These are phyloP conservation scores for Grus americana DNA, from an alignment of 2,113 vertebrate genomes.

Conservation along the genomic window DNA sequence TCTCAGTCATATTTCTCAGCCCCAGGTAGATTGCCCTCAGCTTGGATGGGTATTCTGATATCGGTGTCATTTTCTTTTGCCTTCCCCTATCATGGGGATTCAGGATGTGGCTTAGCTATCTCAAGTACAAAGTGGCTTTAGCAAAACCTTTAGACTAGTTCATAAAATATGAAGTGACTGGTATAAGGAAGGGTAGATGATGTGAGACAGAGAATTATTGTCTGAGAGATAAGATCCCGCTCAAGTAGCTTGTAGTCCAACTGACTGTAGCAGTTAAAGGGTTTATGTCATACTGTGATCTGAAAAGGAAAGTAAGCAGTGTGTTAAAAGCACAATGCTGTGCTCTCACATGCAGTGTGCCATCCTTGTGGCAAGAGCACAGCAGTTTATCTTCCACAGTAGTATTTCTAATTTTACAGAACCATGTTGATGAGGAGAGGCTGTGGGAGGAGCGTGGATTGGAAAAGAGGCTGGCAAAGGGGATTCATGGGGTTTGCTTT, in stretches of 20 bases:
- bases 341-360: background rate
- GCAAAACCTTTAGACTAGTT: background rate
- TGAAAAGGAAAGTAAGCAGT: background rate
- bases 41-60: background rate
- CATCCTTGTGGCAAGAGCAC: background rate
- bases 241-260: background rate
- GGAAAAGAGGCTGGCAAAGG: background rate
- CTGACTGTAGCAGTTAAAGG: background rate
- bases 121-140: background rate
- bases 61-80: background rate
- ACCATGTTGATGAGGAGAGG: background rate
- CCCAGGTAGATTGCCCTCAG: background rate
- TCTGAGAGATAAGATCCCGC: background rate
- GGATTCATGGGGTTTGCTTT: background rate
- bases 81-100: accelerated
- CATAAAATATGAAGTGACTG: background rate
- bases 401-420: background rate
- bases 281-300: background rate
- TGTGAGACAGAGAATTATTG: background rate
- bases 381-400: background rate
- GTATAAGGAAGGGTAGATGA: background rate
- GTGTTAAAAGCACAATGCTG: background rate
- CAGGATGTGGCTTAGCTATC: background rate
- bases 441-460: background rate
- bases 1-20: background rate